These are phyloP conservation scores for Nymphalis io DNA, from an alignment of 1,140 invertebrate species.

Conservation along the genomic window DNA sequence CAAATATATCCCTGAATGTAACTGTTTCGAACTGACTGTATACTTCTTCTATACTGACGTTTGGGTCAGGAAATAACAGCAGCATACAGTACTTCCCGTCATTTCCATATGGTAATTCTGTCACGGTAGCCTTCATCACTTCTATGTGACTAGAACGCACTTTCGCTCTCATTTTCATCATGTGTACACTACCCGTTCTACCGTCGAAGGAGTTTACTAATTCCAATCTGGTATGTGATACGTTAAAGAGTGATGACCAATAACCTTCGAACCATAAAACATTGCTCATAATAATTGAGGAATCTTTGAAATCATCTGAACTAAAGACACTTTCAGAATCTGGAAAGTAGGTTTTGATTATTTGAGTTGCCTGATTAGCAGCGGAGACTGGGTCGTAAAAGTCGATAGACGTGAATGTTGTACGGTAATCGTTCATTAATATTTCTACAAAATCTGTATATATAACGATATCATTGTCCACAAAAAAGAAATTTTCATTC, in stretches of 20 bases:
- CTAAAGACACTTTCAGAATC: constrained; percentile 48
- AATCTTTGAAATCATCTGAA: constrained; percentile 76
- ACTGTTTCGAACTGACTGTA: constrained; percentile 48
- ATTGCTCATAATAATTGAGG: constrained; percentile 86
- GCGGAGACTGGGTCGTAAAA: constrained; percentile 45
- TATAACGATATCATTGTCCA: constrained; percentile 36
- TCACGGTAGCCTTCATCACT: constrained; percentile 72
- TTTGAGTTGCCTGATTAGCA: constrained; percentile 45
- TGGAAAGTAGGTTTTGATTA: constrained; percentile 46
- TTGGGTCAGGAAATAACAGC: constrained; percentile 46
- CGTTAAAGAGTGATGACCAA: constrained; percentile 87
- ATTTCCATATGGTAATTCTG: constrained; percentile 81
- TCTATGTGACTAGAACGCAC: background rate
- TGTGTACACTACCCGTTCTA: background rate
- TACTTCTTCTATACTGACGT: constrained; percentile 40
- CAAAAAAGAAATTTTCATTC: constrained; percentile 55
- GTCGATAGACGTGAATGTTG: constrained; percentile 45
- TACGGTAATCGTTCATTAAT: constrained; percentile 42
- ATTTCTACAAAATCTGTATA: constrained; percentile 13
- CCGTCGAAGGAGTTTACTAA: constrained; percentile 40
- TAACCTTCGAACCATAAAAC: constrained; percentile 90
- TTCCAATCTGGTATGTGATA: constrained; percentile 77
- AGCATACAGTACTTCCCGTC: constrained; percentile 58
- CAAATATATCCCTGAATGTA: constrained; percentile 56
- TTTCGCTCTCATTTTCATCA: background rate